phyloP scores from a whole-genome alignment of 2,113 vertebrate species.

The Noctilio leporinus region DNA sequence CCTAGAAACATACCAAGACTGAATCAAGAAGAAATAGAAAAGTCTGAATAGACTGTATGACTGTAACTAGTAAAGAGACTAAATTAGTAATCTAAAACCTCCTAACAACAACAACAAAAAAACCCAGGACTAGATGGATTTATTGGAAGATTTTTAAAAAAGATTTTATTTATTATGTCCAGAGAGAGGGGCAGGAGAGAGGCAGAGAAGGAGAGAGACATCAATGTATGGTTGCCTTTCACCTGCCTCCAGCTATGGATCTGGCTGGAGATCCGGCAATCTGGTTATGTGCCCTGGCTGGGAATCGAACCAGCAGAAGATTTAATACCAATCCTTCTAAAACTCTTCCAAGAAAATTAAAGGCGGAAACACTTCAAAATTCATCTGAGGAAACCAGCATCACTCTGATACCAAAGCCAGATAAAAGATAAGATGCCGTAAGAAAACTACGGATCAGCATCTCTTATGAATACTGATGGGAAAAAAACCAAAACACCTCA shows the following conservation, averaged over 20 bases:
- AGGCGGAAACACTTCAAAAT: neutral
- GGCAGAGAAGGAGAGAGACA: too few relatives aligned
- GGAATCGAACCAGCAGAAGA: too few relatives aligned
- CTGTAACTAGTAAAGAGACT: neutral
- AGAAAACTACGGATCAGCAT: neutral
- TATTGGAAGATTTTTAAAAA: neutral
- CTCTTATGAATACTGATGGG: neutral
- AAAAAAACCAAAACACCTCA: neutral
- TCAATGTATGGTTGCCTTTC: too few relatives aligned
- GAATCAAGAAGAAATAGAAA: neutral
- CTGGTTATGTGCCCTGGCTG: too few relatives aligned
- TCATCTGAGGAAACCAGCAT: neutral
- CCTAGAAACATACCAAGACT: neutral
- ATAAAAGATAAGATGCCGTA: neutral
- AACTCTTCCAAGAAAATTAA: neutral
- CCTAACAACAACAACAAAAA: neutral
- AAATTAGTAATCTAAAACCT: neutral
- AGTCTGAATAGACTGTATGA: neutral
- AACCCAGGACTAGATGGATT: neutral
- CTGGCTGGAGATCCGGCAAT: too few relatives aligned
- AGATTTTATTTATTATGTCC: too few relatives aligned
- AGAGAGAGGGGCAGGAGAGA: too few relatives aligned
- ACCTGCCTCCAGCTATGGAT: too few relatives aligned
- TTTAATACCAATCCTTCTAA: neutral
- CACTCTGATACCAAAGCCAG: neutral